phyloP scores from a whole-genome alignment of 2,888 invertebrate genomes.

The Alviniconcha strummeri region DNA sequence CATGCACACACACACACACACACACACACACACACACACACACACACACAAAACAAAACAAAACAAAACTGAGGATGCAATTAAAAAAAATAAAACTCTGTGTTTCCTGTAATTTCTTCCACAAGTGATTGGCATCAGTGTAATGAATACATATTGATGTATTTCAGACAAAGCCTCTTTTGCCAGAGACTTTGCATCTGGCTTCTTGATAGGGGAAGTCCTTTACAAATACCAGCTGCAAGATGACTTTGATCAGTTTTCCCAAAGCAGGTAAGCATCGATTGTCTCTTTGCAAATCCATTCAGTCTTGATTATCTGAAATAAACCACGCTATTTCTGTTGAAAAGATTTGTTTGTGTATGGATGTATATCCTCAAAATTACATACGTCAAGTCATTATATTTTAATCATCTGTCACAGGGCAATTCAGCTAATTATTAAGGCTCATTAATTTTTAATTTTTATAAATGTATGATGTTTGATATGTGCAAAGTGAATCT shows the following conservation, averaged over 20 bases:
- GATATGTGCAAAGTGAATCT: too few relatives aligned
- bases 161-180: constrained; percentile 67
- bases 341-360: not conserved
- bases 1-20: not conserved
- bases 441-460: too few relatives aligned
- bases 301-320: too few relatives aligned
- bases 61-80: not conserved
- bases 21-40: not conserved
- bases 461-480: too few relatives aligned
- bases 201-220: constrained; percentile 73
- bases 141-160: constrained; percentile 19
- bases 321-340: not conserved
- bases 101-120: not conserved
- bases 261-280: constrained; percentile 68
- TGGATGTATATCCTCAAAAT: not conserved
- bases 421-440: too few relatives aligned
- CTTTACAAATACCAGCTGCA: constrained; percentile 70
- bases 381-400: too few relatives aligned
- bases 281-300: not conserved
- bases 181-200: constrained; percentile 70
- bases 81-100: not conserved
- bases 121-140: not conserved
- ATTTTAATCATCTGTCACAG: too few relatives aligned
- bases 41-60: too few relatives aligned
- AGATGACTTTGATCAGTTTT: constrained; percentile 73